Evolutionary conservation across 2,888 invertebrate genomes (phyloP).

Genomic region (Apantesis nais): DNA sequence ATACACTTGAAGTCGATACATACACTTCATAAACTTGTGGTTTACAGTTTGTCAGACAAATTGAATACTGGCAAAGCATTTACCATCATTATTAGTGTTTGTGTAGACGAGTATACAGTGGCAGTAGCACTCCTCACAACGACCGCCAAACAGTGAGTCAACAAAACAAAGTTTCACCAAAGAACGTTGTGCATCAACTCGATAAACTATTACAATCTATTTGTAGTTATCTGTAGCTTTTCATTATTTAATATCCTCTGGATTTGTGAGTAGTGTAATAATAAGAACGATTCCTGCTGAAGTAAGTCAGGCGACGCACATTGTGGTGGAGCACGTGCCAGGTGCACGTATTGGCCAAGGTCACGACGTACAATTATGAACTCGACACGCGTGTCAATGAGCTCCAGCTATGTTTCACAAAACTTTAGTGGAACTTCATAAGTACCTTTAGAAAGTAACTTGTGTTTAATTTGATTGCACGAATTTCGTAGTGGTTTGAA

Average conservation of each 20-base stretch:
- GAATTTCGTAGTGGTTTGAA: too few species aligned
- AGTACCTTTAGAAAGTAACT: not conserved
- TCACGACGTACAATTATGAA: slow-evolving; percentile 11
- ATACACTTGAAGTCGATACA: not conserved
- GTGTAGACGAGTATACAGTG: too few species aligned
- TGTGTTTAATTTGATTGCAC: not conserved
- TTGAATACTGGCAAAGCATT: too few species aligned
- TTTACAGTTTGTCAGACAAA: too few species aligned
- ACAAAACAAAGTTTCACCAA: not conserved
- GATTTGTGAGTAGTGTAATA: not conserved
- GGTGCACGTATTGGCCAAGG: slow-evolving; percentile 20
- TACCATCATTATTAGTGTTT: too few species aligned
- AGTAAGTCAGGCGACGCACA: not conserved
- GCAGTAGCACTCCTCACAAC: too few species aligned
- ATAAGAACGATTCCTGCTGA: not conserved
- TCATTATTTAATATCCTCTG: not conserved
- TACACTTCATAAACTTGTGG: not conserved
- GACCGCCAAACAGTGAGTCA: too few species aligned
- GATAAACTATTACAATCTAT: not conserved
- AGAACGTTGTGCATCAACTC: not conserved
- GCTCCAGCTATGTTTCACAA: not conserved
- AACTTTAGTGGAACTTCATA: not conserved
- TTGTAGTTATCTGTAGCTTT: not conserved
- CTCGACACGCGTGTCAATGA: not conserved
- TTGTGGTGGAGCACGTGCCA: slow-evolving; percentile 2